A percentile compares a stretch with the other conserved stretches of the same genome.
Evolutionary conservation across 2,888 invertebrate genomes (phyloP).

Genomic region (Hirudinaria manillensis): DNA sequence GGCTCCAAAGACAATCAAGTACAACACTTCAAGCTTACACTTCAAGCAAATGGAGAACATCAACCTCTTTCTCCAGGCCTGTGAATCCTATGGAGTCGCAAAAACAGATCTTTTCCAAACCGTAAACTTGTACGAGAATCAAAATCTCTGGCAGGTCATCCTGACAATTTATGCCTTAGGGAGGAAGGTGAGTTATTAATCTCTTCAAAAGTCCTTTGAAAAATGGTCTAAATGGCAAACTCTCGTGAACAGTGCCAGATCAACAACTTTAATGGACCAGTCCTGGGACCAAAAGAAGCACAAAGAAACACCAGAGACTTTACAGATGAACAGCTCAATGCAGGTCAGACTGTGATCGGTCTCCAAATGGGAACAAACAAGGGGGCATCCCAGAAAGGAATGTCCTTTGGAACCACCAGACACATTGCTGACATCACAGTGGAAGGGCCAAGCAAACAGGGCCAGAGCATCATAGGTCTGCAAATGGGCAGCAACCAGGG

Average conservation of each 20-base stretch:
- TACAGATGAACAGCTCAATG: constrained; percentile 82
- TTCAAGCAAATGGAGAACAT: constrained; percentile 98
- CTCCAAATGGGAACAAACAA: constrained; percentile 92
- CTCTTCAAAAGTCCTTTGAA: background rate
- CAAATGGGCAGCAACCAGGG: constrained; percentile 40
- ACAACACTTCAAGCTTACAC: constrained; percentile 68
- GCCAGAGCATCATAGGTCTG: constrained; percentile 35
- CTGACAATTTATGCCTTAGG: constrained; percentile 84
- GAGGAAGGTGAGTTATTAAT: constrained; percentile 64
- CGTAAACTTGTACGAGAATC: constrained; percentile 89
- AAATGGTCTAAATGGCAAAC: background rate
- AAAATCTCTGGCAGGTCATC: constrained; percentile 94
- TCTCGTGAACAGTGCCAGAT: constrained; percentile 48
- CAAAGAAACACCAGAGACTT: constrained; percentile 84
- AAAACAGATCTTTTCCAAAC: constrained; percentile 98
- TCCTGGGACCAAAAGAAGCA: constrained; percentile 90
- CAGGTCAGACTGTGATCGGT: constrained; percentile 85
- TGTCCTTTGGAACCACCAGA: constrained; percentile 87
- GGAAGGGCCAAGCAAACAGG: constrained; percentile 32
- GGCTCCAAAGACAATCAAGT: constrained; percentile 70
- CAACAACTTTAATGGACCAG: constrained; percentile 65
- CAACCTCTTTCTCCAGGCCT: constrained; percentile 76
- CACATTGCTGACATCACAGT: constrained; percentile 62
- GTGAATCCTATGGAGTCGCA: constrained; percentile 83
- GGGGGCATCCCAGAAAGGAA: constrained; percentile 69